Evolutionary conservation across 2,888 invertebrate species (phyloP), one percentile per base, ranked within the genome.

Genomic region (Villa cingulata): DNA sequence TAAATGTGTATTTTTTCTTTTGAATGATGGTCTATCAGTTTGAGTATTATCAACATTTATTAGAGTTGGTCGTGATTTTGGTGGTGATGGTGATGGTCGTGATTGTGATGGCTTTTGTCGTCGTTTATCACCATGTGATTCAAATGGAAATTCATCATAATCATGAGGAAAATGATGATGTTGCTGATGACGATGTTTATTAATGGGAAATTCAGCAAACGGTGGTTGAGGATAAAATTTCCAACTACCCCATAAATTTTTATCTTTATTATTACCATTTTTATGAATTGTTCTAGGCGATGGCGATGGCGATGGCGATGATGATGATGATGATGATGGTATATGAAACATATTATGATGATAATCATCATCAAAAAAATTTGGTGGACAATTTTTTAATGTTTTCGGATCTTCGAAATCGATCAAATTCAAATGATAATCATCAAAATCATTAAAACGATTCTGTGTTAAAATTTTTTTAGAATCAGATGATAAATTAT

Each of bases 341-440:
- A 29, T 19, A 18, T 40, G 18, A 41, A 29, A 36, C 18, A 20
- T 9, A 12, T 12, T 3, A 12, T 12, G 12, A 32, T 32, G 9
- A 32, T 12, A 32, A 45, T 57, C 56, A 27, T 60, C 65, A 0
- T 56, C 55, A 19, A 59, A 59, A 48, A 68, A 52, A 6, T 57
- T 55, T 41, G 59, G 62, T 1, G 66, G 67, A 45, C 62, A 65
- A 49, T 67, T 67, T 14, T 58, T 62, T 40, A 59, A 56, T 1
- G 64, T 58, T 4, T 52, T 51, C 7, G 62, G 60, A 54, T 67
- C 65, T 37, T 59, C 59, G 50, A 64, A 65, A 41, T 64, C 60
- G 4, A 60, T 56, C 10, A 66, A 48, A 48, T 58, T 56, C 9
- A 49, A 53, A 48, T 46, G 45, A 45, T 48, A 48, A 19, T 55